Evolutionary conservation across 2,888 invertebrate species (phyloP).

Genomic region (Eremobia ochroleuca): DNA sequence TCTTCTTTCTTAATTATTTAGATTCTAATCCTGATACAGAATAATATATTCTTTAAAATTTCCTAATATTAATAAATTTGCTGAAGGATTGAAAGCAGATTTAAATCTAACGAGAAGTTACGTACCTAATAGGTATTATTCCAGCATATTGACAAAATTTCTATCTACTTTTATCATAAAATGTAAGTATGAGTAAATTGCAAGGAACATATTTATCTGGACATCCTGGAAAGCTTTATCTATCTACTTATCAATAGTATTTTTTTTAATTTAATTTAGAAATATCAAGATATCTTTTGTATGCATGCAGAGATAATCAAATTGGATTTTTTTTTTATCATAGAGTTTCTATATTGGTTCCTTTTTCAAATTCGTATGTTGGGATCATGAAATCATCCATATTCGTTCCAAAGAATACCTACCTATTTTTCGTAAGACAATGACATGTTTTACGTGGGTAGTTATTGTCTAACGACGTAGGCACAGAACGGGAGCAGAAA

Average conservation of each 20-base stretch:
- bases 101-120: conserved; percentile 12
- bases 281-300: neutral
- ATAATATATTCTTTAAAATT: conserved; percentile 10
- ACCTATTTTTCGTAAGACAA: conserved; percentile 8
- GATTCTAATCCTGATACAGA: conserved; percentile 37
- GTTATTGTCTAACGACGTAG: neutral
- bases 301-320: neutral
- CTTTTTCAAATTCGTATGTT: conserved; percentile 63
- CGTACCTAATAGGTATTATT: neutral
- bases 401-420: conserved; percentile 40
- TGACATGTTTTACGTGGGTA: neutral
- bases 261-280: neutral
- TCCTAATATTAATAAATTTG: conserved; percentile 4
- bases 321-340: conserved; percentile 17
- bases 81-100: conserved; percentile 29
- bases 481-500: conserved; percentile 23
- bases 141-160: conserved; percentile 16
- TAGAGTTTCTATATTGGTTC: conserved; percentile 57
- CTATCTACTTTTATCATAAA: conserved; percentile 40
- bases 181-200: conserved; percentile 10
- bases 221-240: conserved; percentile 37
- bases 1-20: conserved; percentile 24
- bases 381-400: conserved; percentile 19
- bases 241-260: conserved; percentile 26
- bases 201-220: conserved; percentile 32